Base-by-base conservation (phyloP, 1,140 invertebrate genomes). In the Sogatella furcifera region DNA sequence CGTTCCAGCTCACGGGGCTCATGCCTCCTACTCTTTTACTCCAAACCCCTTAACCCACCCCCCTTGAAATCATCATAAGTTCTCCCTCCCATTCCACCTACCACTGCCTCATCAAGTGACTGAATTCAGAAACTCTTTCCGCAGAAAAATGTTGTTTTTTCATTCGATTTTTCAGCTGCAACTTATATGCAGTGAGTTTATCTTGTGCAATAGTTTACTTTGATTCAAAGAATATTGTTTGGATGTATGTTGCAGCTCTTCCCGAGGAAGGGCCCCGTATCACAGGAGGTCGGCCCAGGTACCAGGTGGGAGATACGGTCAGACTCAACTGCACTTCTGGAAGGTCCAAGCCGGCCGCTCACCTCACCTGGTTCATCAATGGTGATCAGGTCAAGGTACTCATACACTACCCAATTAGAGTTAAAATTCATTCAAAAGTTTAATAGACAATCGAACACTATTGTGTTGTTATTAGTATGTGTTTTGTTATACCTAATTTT, bases 321-420 rank as follows among this genome's bases (percentile, higher is more conserved):
- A 79, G 83, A 17, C 84, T 92, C 15, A 90, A 90, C 71, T 92
- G 90, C 73, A 90, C 89, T n/a, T 90, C 89, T 13, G 83, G 84
- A 15, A 77, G 81, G 64, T 92, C 89, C 13, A 84, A 90, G 68
- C 90, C 90, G 0, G 88, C 88, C 0, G 89, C 90, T 14, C 81
- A 86, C 63, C 79, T 94, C 22, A 82, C 81, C 52, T 93, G 91
- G 91, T 89, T 88, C 71, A 88, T 94, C 69, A 94, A 94, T 68
- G 88, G 87, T 41, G 86, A 91, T 66, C 83, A 84, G 67, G 88
- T 88, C 41, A n/a, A 34, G 11, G 19, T 31, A 54, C n/a, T n/a
- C n/a, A n/a, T n/a, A n/a, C n/a, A n/a, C n/a, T n/a, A n/a, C n/a
- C n/a, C n/a, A n/a, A n/a, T n/a, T n/a, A n/a, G n/a, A n/a, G n/a